Conservation (phyloP, 2,888 invertebrate species). For the Galerucella pusilla region DNA sequence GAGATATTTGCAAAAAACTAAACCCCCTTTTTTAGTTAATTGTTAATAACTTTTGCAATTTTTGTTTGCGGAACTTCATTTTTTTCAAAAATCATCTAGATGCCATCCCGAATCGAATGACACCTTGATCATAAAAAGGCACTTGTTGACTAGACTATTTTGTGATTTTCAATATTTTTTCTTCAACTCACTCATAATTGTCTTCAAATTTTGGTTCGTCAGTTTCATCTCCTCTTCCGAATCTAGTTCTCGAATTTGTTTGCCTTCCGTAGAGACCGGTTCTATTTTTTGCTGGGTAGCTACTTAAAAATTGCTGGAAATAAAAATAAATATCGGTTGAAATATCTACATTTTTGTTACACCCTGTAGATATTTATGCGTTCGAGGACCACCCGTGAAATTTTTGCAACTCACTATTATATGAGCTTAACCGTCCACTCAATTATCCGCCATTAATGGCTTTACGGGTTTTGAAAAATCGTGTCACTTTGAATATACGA, state of each 20-base stretch:
- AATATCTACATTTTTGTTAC: background rate
- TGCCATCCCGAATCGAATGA: too few relatives aligned
- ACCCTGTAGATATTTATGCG: background rate
- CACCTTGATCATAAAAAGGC: too few relatives aligned
- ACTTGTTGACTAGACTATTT: background rate
- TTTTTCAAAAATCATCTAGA: too few relatives aligned
- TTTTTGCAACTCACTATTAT: constrained; percentile 30
- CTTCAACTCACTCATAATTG: background rate
- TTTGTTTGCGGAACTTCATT: too few relatives aligned
- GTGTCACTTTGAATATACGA: constrained; percentile 24
- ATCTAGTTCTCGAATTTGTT: constrained; percentile 20
- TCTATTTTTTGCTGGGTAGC: constrained; percentile 51
- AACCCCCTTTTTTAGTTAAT: too few relatives aligned
- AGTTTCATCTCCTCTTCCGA: constrained; percentile 12
- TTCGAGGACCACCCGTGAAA: constrained; percentile 22
- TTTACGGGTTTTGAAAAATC: constrained; percentile 28
- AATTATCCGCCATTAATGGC: constrained; percentile 28
- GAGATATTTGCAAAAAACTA: too few relatives aligned
- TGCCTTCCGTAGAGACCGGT: constrained; percentile 55
- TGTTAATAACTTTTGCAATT: too few relatives aligned
- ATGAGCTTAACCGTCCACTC: constrained; percentile 9
- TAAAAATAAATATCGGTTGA: constrained; percentile 29
- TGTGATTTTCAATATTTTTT: background rate
- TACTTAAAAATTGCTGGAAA: constrained; percentile 58
- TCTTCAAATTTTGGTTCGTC: background rate